Evolutionary conservation across 2,113 vertebrate genomes (phyloP).

Genomic region (Anas platyrhynchos): DNA sequence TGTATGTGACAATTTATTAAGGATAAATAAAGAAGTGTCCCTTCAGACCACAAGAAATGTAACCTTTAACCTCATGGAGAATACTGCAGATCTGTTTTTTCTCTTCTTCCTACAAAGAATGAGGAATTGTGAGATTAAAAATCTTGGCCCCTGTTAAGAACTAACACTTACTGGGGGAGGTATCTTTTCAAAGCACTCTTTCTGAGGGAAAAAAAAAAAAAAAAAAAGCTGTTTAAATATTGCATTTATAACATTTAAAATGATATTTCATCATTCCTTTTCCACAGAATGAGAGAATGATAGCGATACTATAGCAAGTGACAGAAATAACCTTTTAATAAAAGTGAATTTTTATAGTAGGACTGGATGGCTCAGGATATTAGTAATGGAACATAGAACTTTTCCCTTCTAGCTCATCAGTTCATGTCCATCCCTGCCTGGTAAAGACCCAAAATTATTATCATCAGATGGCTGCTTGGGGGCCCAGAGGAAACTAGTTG

Average conservation of each 20-base stretch:
- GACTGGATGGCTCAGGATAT: slow-evolving; percentile 65
- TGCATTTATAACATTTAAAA: slow-evolving; percentile 69
- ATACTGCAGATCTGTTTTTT: not conserved
- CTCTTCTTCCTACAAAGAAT: not conserved
- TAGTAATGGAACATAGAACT: slow-evolving; percentile 71
- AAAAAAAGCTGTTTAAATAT: slow-evolving; percentile 55
- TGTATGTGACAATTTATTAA: slow-evolving; percentile 16
- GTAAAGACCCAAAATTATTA: slow-evolving; percentile 68
- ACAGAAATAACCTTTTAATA: slow-evolving; percentile 75
- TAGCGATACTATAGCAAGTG: slow-evolving; percentile 66
- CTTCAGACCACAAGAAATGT: not conserved
- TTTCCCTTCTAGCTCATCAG: slow-evolving; percentile 61
- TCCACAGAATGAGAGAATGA: slow-evolving; percentile 70
- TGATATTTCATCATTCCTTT: slow-evolving; percentile 63
- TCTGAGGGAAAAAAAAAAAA: not conserved
- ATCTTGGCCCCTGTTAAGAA: not conserved
- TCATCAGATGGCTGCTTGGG: slow-evolving; percentile 64
- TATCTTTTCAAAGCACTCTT: slow-evolving; percentile 44
- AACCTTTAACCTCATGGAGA: not conserved
- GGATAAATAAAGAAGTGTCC: slow-evolving; percentile 2
- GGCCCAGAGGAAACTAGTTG: slow-evolving; percentile 60
- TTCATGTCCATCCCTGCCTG: slow-evolving; percentile 51
- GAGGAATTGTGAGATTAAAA: slow-evolving; percentile 24
- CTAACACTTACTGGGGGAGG: not conserved
- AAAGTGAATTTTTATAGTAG: slow-evolving; percentile 72